Conservation (phyloP, 2,888 invertebrate species). For the Dynastes grantii region DNA sequence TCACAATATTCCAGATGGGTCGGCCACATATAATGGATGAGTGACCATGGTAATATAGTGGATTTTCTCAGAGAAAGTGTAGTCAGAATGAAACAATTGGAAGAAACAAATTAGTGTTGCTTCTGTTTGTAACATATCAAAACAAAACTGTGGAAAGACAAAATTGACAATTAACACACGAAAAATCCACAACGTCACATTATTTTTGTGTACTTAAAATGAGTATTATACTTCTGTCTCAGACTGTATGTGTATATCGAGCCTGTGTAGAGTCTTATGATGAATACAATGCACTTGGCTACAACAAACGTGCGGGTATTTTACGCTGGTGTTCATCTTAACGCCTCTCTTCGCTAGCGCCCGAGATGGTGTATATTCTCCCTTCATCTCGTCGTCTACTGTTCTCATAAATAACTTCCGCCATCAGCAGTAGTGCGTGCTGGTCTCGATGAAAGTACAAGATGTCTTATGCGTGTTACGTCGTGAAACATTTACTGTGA, state of each 20-base stretch:
- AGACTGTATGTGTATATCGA: not conserved
- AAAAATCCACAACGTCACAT: no score
- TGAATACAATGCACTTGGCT: slow-evolving; percentile 40
- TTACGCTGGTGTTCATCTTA: slow-evolving; percentile 40
- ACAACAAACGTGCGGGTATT: slow-evolving; percentile 32
- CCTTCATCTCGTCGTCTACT: slow-evolving; percentile 32
- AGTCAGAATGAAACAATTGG: no score
- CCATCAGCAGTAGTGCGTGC: slow-evolving; percentile 36
- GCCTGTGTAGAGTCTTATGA: not conserved
- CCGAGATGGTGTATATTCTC: slow-evolving; percentile 3
- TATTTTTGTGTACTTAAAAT: not conserved
- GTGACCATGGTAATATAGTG: no score
- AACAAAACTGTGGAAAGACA: no score
- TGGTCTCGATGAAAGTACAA: slow-evolving; percentile 40
- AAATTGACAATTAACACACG: no score
- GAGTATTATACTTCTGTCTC: not conserved
- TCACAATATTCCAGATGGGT: no score
- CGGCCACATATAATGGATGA: no score
- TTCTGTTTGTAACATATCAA: no score
- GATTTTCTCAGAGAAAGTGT: no score
- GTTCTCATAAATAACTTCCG: slow-evolving; percentile 45
- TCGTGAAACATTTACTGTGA: slow-evolving; percentile 28
- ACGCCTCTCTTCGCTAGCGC: slow-evolving; percentile 34
- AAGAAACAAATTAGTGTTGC: no score
- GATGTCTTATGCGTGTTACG: slow-evolving; percentile 27